Conservation (phyloP, 2,113 vertebrate species). For the Trachemys scripta region DNA sequence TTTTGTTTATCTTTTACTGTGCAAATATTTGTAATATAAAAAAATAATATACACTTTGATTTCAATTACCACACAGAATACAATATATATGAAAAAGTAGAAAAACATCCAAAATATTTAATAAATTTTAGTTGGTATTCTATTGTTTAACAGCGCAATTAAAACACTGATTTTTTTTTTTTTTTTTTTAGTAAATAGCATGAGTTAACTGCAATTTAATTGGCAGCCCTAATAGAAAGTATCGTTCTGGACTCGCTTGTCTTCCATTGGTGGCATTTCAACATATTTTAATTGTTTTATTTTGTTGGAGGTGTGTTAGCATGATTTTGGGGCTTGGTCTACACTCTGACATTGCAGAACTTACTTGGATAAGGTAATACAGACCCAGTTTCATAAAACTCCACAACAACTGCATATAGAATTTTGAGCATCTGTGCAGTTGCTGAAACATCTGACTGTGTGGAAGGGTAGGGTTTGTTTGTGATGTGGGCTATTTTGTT, state of each 20-base stretch:
- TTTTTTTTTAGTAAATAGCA: no score
- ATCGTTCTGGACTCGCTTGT: not conserved
- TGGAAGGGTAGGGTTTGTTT: not conserved
- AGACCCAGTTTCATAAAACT: not conserved
- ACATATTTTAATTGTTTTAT: accelerated
- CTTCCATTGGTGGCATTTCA: not conserved
- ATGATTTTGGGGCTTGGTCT: not conserved
- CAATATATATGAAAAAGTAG: no score
- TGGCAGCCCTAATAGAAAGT: not conserved
- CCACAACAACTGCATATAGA: not conserved
- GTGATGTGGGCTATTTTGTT: not conserved
- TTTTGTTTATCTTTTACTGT: no score
- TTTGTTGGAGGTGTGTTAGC: not conserved
- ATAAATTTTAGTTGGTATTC: no score
- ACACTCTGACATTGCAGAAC: not conserved
- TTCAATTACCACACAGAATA: no score
- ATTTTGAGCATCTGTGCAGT: not conserved
- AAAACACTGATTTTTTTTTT: no score
- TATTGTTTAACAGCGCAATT: no score
- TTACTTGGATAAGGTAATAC: not conserved
- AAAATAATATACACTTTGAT: no score
- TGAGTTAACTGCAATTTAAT: no score
- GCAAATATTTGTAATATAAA: no score
- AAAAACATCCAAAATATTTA: no score
- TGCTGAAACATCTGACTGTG: not conserved